A percentile compares a stretch with the other conserved stretches of the same genome.
Conservation (phyloP, 2,888 invertebrate genomes). For the Galerucella pusilla region DNA sequence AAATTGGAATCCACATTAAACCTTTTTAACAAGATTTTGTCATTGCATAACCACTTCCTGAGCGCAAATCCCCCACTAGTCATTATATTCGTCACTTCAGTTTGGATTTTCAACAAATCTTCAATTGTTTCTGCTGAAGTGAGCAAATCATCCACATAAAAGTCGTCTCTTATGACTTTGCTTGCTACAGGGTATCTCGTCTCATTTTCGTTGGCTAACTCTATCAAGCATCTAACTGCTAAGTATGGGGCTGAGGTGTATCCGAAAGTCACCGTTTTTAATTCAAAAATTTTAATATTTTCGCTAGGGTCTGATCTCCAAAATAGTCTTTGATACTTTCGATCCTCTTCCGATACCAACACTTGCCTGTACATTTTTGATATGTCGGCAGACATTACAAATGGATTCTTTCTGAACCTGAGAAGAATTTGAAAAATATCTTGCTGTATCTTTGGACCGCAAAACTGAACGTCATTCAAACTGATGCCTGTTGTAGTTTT, state of each 20-base stretch:
- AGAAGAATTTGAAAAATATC: no score
- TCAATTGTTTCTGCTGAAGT: conserved; percentile 31
- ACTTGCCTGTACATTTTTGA: neutral
- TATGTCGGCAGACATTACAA: neutral
- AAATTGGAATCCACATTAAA: no score
- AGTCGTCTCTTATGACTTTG: conserved; percentile 37
- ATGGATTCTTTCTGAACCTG: neutral
- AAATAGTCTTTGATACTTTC: conserved; percentile 1
- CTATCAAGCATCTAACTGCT: conserved; percentile 22
- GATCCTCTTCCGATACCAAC: neutral
- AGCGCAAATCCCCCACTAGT: no score
- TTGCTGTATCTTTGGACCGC: no score
- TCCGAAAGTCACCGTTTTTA: conserved; percentile 37
- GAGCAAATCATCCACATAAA: conserved; percentile 46
- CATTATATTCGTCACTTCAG: conserved; percentile 39
- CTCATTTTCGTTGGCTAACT: conserved; percentile 20
- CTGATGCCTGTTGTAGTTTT: no score
- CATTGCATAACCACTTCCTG: no score
- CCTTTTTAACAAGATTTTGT: no score
- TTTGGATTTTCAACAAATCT: conserved; percentile 38
- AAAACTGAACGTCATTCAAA: no score
- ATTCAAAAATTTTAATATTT: conserved; percentile 20
- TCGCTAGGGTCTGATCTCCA: neutral
- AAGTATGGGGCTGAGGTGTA: conserved; percentile 29
- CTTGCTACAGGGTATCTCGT: conserved; percentile 27